Conservation (phyloP, 2,797 vertebrate genomes). For the Xerus rutilus region DNA sequence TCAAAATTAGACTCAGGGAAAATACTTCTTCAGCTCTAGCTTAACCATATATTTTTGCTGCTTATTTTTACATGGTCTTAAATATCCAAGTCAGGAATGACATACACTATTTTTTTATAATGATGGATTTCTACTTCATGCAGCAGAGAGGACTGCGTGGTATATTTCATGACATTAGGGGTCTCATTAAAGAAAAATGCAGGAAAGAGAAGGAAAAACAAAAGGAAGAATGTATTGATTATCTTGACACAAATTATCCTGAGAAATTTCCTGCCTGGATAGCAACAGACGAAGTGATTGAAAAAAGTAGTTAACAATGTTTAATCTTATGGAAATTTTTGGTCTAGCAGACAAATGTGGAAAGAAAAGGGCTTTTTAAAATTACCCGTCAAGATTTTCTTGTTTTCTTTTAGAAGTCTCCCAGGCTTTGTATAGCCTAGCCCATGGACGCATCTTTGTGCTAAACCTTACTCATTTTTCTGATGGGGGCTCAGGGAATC, state of each 20-base stretch:
- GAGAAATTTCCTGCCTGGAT: not conserved
- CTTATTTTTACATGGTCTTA: not conserved
- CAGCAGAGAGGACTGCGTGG: not conserved
- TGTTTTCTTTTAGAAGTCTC: not conserved
- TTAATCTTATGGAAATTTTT: constrained; percentile 23
- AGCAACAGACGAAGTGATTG: not conserved
- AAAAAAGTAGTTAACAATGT: constrained; percentile 5
- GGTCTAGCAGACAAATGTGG: not conserved
- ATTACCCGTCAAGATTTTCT: not conserved
- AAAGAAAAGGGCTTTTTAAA: constrained; percentile 34
- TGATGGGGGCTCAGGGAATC: not conserved
- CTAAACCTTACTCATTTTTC: not conserved
- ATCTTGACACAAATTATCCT: constrained; percentile 9
- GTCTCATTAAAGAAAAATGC: not conserved
- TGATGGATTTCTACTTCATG: not conserved
- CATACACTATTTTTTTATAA: not conserved
- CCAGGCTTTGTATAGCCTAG: not conserved
- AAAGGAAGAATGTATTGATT: constrained; percentile 34
- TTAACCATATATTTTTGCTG: not conserved
- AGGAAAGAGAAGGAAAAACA: not conserved
- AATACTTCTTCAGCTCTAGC: not conserved
- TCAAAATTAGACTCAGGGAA: not conserved
- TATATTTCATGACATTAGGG: not conserved
- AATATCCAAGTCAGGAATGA: not conserved
- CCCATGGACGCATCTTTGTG: not conserved